Evolutionary conservation across 2,888 invertebrate genomes (phyloP).

Genomic region (Phrixothrix hirtus): DNA sequence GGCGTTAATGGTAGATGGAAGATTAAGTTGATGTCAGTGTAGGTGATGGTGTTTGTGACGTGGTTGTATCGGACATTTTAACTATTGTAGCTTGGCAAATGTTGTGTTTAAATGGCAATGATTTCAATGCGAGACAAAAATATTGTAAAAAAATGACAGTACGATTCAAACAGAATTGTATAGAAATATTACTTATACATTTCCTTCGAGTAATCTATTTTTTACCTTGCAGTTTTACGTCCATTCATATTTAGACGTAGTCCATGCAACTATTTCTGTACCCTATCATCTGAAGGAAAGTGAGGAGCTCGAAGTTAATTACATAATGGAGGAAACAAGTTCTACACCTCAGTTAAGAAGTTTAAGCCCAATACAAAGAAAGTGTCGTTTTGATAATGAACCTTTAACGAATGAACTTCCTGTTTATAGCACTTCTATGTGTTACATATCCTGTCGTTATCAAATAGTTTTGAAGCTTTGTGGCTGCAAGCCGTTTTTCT

Average conservation of each 20-base stretch:
- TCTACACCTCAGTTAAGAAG: conserved; percentile 57
- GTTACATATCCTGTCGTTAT: conserved; percentile 62
- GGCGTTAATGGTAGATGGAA: too few species aligned
- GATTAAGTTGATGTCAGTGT: too few species aligned
- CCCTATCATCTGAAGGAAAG: conserved; percentile 47
- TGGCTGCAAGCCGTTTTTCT: conserved; percentile 65
- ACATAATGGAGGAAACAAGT: conserved; percentile 58
- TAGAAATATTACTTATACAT: too few species aligned
- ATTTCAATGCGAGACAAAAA: too few species aligned
- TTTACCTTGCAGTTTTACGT: conserved; percentile 62
- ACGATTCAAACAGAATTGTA: too few species aligned
- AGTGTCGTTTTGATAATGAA: conserved; percentile 63
- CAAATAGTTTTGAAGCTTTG: conserved; percentile 59
- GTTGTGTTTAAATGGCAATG: too few species aligned
- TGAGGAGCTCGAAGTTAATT: conserved; percentile 55
- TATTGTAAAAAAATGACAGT: too few species aligned
- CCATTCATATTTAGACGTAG: conserved; percentile 64
- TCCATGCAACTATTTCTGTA: conserved; percentile 54
- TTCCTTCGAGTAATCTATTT: too few species aligned
- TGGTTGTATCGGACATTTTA: too few species aligned
- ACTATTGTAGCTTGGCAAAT: too few species aligned
- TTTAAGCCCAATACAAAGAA: conserved; percentile 56
- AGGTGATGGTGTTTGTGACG: too few species aligned
- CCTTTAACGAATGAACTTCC: conserved; percentile 51
- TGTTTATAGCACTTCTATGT: conserved; percentile 63